Evolutionary conservation across 2,113 vertebrate genomes (phyloP).

Genomic region (Rhipidura dahli): DNA sequence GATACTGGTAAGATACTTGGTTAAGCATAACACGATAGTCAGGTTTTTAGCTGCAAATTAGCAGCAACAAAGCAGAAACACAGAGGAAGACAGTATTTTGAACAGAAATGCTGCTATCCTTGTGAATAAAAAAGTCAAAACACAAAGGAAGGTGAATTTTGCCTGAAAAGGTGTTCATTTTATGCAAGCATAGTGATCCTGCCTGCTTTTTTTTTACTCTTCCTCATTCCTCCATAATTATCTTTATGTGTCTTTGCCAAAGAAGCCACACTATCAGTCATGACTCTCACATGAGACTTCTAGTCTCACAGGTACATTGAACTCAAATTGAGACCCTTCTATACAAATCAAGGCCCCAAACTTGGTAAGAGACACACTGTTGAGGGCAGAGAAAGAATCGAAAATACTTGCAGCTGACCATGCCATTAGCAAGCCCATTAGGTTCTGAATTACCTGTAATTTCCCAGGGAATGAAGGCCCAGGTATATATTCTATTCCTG

Average conservation of each 20-base stretch:
- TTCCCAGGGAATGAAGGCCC: neutral
- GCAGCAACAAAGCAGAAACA: neutral
- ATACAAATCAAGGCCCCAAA: neutral
- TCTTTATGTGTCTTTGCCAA: neutral
- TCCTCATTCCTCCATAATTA: neutral
- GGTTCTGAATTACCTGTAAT: neutral
- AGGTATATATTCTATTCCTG: neutral
- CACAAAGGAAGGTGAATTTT: neutral
- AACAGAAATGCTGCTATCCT: neutral
- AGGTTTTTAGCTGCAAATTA: neutral
- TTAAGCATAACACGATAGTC: neutral
- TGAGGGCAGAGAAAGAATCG: neutral
- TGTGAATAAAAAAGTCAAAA: neutral
- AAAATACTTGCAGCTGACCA: neutral
- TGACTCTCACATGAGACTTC: neutral
- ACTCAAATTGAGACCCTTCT: neutral
- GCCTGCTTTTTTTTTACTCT: neutral
- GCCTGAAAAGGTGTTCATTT: neutral
- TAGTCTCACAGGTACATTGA: neutral
- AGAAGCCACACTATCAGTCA: neutral
- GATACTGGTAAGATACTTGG: neutral
- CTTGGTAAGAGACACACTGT: neutral
- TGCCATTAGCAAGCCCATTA: neutral
- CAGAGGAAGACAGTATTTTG: neutral
- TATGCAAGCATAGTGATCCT: neutral